A percentile compares a stretch with the other conserved stretches of the same genome.
phyloP scores from a whole-genome alignment of 2,888 invertebrate species.

The Phasia obesa region DNA sequence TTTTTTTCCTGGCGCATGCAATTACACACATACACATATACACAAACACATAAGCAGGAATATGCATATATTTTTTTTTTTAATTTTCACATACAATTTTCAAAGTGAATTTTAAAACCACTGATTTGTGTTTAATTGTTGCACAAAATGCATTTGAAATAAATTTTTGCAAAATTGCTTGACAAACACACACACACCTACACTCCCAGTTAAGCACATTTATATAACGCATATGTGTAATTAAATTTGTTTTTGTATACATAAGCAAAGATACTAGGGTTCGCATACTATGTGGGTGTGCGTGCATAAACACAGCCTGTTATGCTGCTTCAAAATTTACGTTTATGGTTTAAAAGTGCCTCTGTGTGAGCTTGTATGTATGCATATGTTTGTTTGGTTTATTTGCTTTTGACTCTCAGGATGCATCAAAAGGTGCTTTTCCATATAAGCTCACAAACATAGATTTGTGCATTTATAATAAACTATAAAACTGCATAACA shows the following conservation, averaged over 20 bases:
- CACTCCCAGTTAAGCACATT: constrained; percentile 34
- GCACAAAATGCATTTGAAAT: constrained; percentile 76
- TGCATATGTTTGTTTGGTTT: background rate
- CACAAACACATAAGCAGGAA: background rate
- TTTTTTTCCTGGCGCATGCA: constrained; percentile 31
- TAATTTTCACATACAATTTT: constrained; percentile 13
- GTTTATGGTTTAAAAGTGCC: constrained; percentile 27
- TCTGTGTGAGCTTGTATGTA: constrained; percentile 13
- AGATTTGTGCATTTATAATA: constrained; percentile 22
- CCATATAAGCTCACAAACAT: background rate
- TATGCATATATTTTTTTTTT: constrained; percentile 29
- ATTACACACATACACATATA: background rate
- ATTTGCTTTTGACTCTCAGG: constrained; percentile 23
- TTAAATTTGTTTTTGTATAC: background rate
- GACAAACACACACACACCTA: constrained; percentile 7
- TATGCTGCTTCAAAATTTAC: constrained; percentile 39
- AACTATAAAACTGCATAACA: constrained; percentile 34
- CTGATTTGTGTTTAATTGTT: constrained; percentile 80
- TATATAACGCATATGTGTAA: background rate
- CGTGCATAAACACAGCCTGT: constrained; percentile 12
- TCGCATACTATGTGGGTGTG: background rate
- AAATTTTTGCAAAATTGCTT: constrained; percentile 43
- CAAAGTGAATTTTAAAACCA: constrained; percentile 72
- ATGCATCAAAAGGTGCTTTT: constrained; percentile 42
- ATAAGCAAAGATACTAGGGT: constrained; percentile 27